phyloP scores from a whole-genome alignment of 2,888 invertebrate genomes.

The Noctua janthe region DNA sequence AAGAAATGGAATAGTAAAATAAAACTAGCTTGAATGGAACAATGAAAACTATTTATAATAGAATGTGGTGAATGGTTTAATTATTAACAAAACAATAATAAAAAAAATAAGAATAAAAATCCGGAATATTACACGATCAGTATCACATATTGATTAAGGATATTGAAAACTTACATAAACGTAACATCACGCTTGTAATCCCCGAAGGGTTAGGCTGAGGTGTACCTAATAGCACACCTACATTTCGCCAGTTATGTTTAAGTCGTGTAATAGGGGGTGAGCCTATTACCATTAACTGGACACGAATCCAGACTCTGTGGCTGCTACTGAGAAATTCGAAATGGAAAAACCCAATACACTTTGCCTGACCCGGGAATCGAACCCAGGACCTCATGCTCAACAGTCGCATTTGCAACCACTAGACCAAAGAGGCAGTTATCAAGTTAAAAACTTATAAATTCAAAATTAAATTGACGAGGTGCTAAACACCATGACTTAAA shows the following conservation, averaged over 20 bases:
- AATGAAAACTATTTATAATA: slow-evolving; percentile 50
- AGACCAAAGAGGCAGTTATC: not conserved
- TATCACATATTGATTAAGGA: slow-evolving; percentile 4
- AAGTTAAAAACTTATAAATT: not conserved
- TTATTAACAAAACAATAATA: slow-evolving; percentile 1
- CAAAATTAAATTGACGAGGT: not conserved
- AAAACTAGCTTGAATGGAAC: slow-evolving; percentile 7
- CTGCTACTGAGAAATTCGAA: not conserved
- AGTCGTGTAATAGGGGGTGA: not conserved
- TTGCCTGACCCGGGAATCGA: not conserved
- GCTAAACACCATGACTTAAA: not conserved
- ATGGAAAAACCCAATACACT: not conserved
- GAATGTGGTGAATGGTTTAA: slow-evolving; percentile 3
- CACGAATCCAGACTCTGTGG: not conserved
- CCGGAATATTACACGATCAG: slow-evolving; percentile 1
- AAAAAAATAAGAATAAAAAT: not conserved
- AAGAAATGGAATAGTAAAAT: slow-evolving; percentile 16
- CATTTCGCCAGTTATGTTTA: not conserved
- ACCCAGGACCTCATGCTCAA: not conserved
- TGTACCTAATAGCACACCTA: not conserved
- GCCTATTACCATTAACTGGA: not conserved
- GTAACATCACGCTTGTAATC: not conserved
- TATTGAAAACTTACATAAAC: not conserved
- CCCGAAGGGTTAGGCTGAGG: not conserved
- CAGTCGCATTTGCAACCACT: not conserved